These are phyloP conservation scores for Tetrapedia diversipes DNA, from an alignment of 2,888 invertebrate species.

Conservation along the genomic window DNA sequence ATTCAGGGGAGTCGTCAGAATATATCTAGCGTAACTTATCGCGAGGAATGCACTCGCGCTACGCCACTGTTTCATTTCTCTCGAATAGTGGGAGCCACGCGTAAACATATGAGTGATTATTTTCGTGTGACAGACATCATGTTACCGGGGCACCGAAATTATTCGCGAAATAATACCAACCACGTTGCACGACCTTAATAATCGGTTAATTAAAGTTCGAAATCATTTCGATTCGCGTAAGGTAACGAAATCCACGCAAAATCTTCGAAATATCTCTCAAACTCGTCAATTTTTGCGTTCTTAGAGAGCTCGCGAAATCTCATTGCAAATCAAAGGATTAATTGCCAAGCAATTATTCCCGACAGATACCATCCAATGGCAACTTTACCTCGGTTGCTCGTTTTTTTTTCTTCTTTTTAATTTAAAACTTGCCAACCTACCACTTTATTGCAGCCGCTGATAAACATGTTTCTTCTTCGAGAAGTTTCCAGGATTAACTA, in stretches of 20 bases:
- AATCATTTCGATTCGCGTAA: not conserved
- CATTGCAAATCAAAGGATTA: not conserved
- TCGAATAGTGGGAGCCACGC: not conserved
- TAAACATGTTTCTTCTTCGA: not conserved
- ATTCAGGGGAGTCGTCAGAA: not conserved
- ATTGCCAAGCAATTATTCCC: not conserved
- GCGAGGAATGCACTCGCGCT: not conserved
- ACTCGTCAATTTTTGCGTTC: too few relatives aligned
- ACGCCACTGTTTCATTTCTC: constrained; percentile 28
- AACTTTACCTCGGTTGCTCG: not conserved
- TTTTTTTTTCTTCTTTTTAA: constrained; percentile 8
- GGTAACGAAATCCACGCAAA: not conserved
- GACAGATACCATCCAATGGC: not conserved
- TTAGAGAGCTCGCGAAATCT: too few relatives aligned
- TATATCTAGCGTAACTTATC: not conserved
- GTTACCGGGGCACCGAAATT: constrained; percentile 24
- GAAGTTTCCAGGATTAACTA: constrained; percentile 9
- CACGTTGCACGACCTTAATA: not conserved
- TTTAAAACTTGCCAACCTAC: constrained; percentile 13
- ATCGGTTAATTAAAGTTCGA: constrained; percentile 18
- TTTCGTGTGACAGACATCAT: constrained; percentile 21
- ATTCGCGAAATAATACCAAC: constrained; percentile 28
- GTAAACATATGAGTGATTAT: constrained; percentile 37
- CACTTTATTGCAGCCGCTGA: not conserved
- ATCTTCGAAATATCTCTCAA: too few relatives aligned